Conservation (phyloP, 2,797 vertebrate species). For the Lepus townsendii region DNA sequence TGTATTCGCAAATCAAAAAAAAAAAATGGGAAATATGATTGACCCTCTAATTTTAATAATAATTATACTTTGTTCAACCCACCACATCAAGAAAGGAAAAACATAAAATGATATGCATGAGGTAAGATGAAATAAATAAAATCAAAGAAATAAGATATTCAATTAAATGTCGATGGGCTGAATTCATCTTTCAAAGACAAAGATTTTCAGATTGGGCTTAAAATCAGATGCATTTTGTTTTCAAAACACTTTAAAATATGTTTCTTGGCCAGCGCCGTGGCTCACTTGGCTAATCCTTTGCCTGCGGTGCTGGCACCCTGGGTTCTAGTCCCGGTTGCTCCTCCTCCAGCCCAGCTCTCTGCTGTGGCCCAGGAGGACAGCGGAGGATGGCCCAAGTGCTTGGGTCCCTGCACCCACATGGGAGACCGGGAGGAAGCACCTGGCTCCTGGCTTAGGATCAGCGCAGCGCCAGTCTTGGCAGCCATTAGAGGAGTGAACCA, state of each 20-base stretch:
- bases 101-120: neutral
- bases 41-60: neutral
- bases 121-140: constrained; percentile 2
- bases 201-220: neutral
- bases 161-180: neutral
- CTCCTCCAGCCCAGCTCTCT: no score
- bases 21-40: neutral
- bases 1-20: constrained; percentile 88
- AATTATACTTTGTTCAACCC: neutral
- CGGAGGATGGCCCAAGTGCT: no score
- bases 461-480: no score
- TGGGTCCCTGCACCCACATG: no score
- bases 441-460: no score
- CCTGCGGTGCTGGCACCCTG: no score
- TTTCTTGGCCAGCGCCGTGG: neutral
- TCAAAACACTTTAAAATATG: neutral
- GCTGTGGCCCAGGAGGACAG: no score
- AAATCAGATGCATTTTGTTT: constrained; percentile 13
- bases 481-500: no score
- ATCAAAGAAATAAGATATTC: neutral
- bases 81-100: neutral
- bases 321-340: no score
- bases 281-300: no score
- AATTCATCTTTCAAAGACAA: constrained; percentile 34
- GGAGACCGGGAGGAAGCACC: no score